phyloP scores from a whole-genome alignment of 2,797 vertebrate species.

The Holocentrus rufus region DNA sequence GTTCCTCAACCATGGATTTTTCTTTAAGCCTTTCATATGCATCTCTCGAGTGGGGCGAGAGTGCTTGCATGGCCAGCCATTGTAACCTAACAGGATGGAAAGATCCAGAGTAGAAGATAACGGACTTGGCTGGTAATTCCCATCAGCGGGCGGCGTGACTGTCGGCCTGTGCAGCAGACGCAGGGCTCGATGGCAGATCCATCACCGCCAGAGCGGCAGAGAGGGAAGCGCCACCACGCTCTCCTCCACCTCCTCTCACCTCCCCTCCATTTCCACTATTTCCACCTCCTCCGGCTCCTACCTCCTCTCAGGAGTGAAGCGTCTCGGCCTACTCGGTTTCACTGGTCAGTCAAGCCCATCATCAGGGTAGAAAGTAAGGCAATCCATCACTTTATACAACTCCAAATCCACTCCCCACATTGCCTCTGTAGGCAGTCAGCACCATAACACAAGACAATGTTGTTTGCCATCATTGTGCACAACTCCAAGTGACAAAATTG shows the following conservation, averaged over 20 bases:
- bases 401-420: conserved; percentile 14
- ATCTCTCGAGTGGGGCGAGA: conserved; percentile 28
- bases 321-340: conserved; percentile 54
- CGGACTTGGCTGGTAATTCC: conserved; percentile 64
- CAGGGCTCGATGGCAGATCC: conserved; percentile 54
- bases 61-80: conserved; percentile 34
- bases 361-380: conserved; percentile 49
- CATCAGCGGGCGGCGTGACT: conserved; percentile 44
- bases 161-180: conserved; percentile 51
- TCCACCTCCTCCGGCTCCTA: conserved; percentile 5
- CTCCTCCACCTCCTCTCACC: conserved; percentile 4
- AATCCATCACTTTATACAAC: conserved; percentile 58
- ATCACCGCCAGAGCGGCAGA: conserved; percentile 48
- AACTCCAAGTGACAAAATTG: too few species aligned
- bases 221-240: conserved; percentile 24
- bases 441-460: background rate
- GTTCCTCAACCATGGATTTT: conserved; percentile 53
- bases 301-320: conserved; percentile 11
- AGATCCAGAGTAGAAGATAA: conserved; percentile 63
- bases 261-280: conserved; percentile 35
- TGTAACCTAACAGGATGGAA: conserved; percentile 55
- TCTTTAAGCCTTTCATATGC: conserved; percentile 33
- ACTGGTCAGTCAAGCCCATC: conserved; percentile 64
- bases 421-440: conserved; percentile 2
- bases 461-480: too few species aligned